Evolutionary conservation across 2,888 invertebrate species (phyloP), one percentile per base, ranked within the genome.

Genomic region (Caradrina kadenii): DNA sequence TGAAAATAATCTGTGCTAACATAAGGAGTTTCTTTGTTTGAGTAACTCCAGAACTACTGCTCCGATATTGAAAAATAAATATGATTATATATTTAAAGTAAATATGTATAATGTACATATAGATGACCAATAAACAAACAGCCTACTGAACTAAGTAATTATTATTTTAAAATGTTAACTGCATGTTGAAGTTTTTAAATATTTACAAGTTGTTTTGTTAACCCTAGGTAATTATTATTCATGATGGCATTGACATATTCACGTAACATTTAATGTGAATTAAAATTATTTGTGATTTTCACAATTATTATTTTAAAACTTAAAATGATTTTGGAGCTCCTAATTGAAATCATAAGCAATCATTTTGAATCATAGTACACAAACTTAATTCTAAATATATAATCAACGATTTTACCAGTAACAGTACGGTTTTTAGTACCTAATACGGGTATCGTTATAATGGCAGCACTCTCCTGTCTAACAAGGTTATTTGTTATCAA

Each of bases 391-490:
- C 42, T 4, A 39, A 11, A n/a, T 17, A 31, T 11, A n/a, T 39
- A 26, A 58, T 22, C 5, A 59, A 56, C 26, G 48, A 55, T 35
- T 35, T 35, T 17, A 21, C 13, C 21, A 60, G 49, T 60, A 35
- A 15, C 42, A 21, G 31, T 55, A 42, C n/a, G 10, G 10, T 79
- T 79, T 65, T 53, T 49, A 59, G 49, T 71, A 73, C 53, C 35
- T 26, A 45, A 10, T 61, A 69, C 4, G 53, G 31, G 21, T 45
- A 73, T 66, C 66, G 69, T 63, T 61, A 54, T 79, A 73, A 79
- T 76, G 76, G 72, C 74, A 84, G 84, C 69, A 79, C 60, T 80
- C 61, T 73, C 39, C 19, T 53, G 65, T 62, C 10, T 31, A 42
- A 55, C 56, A 67, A 78, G 76, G 73, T 83, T 81, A 81, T 71